Conservation (phyloP, 2,888 invertebrate species). For the Oxytorus armatus region DNA sequence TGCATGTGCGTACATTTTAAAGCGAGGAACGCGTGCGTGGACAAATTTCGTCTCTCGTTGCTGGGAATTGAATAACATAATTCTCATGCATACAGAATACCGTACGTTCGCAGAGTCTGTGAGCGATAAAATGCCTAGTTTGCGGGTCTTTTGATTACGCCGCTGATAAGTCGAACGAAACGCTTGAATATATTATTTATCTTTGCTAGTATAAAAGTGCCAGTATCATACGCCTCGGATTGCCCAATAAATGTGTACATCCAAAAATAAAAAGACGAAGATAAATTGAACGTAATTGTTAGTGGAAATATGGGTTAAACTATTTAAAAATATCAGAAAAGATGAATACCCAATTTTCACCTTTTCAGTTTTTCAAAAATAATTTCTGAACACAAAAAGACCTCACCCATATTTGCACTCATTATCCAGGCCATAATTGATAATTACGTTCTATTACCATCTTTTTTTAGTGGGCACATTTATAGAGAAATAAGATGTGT, state of each 20-base stretch:
- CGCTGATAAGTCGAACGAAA: constrained; percentile 11
- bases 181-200: constrained; percentile 19
- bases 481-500: too few species aligned
- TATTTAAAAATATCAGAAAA: too few species aligned
- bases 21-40: not conserved
- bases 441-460: too few species aligned
- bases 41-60: not conserved
- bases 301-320: constrained; percentile 11
- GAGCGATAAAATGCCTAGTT: constrained; percentile 4
- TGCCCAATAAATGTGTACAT: not conserved
- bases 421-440: too few species aligned
- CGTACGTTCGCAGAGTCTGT: not conserved
- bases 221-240: not conserved
- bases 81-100: not conserved
- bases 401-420: too few species aligned
- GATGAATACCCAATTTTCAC: too few species aligned
- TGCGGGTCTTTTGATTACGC: not conserved
- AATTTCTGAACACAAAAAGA: too few species aligned
- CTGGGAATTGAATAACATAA: not conserved
- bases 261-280: not conserved
- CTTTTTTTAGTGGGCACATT: too few species aligned
- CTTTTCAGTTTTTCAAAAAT: too few species aligned
- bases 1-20: not conserved
- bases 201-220: not conserved
- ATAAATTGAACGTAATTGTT: constrained; percentile 4